Base-by-base conservation (phyloP, 2,797 vertebrate species). In the Petrocephalus sullivani region DNA sequence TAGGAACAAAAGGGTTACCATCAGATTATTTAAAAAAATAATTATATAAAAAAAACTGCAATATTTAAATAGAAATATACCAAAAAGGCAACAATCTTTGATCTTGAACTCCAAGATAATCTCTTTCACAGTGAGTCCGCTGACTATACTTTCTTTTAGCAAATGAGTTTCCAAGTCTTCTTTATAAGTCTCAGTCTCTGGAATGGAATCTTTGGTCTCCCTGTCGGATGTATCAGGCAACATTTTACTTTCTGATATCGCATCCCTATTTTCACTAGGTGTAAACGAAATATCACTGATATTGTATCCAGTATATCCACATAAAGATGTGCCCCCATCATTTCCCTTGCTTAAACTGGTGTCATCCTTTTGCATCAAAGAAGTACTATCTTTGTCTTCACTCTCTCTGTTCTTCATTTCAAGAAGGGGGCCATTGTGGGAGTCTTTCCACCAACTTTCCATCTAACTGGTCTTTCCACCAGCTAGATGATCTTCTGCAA, bases 1-100 rank as follows among this genome's bases (percentile, higher is more conserved):
- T 99, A 14, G 91, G 90, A 0, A 82, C 87, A 57, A 56, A 88
- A 67, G 41, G 5, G n/a, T 84, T 28, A 10, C 41, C 16, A n/a
- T 81, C 41, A 49, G 19, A 81, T 81, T 81, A 49, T 78, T 49
- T 0, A 16, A 46, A 8, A 2, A n/a, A 78, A 46, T 7, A 78
- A 78, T 19, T 7, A 81, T 81, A n/a, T 8, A 3, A 9, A 41
- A 56, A n/a, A 46, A 56, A 56, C 12, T 78, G 9, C 61, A 33
- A 14, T 16, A 67, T 5, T 67, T 23, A 71, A 37, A 71, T n/a
- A 46, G 37, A 78, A 84, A 88, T 37, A 60, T 90, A 90, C 75
- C 86, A 82, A 88, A 90, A 53, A 88, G 0, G 49, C 82, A 58
- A 67, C 6, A 28, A 19, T 87, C 81, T 41, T 81, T 87, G 64